Conservation (phyloP, 2,113 vertebrate species). For the Poeciliopsis prolifica region DNA sequence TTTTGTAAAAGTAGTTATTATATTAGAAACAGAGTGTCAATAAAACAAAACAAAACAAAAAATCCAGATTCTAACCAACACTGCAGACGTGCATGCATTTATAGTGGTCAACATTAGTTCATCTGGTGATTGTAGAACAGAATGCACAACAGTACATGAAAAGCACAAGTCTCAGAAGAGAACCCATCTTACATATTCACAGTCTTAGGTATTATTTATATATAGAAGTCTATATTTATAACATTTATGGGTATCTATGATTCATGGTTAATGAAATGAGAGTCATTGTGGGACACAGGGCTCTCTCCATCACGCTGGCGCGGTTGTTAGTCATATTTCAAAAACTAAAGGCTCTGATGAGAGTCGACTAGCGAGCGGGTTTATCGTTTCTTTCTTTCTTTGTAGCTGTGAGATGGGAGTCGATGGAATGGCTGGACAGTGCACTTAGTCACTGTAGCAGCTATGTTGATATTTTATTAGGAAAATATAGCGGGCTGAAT, state of each 20-base stretch:
- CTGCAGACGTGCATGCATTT: conserved; percentile 80
- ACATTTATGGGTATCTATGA: conserved; percentile 73
- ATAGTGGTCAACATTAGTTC: conserved; percentile 77
- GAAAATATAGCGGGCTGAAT: conserved; percentile 46
- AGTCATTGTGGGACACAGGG: conserved; percentile 52
- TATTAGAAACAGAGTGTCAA: conserved; percentile 44
- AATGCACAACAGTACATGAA: conserved; percentile 75
- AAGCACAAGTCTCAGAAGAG: conserved; percentile 70
- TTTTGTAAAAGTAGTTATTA: conserved; percentile 34
- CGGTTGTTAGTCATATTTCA: conserved; percentile 69
- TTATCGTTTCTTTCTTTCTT: conserved; percentile 11
- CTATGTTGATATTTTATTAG: conserved; percentile 67
- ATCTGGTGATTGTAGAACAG: conserved; percentile 71
- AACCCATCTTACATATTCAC: conserved; percentile 79
- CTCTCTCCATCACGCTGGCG: conserved; percentile 49
- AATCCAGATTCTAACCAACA: conserved; percentile 67
- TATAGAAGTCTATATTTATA: conserved; percentile 76
- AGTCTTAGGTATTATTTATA: conserved; percentile 81
- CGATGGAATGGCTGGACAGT: conserved; percentile 54
- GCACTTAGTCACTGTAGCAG: conserved; percentile 65
- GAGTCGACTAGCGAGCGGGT: conserved; percentile 46
- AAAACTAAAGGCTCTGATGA: conserved; percentile 68
- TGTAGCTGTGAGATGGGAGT: conserved; percentile 47
- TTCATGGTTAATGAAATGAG: conserved; percentile 71
- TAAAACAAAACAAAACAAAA: conserved; percentile 38